A percentile compares a stretch with the other conserved stretches of the same genome.
These are phyloP conservation scores for Microtus californicus DNA, from an alignment of 2,797 vertebrate species.

Conservation along the genomic window DNA sequence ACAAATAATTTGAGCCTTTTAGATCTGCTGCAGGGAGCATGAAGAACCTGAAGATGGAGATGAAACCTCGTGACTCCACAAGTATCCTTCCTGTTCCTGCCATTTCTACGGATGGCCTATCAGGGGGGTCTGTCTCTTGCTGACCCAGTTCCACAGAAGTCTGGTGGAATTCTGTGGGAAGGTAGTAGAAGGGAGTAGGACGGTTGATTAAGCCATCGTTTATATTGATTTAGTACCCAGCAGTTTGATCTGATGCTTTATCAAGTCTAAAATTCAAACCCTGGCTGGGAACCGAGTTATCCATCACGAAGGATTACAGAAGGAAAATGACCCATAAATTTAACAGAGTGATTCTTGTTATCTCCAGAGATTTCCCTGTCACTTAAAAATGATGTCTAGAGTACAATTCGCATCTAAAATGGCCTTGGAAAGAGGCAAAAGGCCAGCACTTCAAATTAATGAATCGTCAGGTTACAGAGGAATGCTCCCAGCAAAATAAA, in stretches of 20 bases:
- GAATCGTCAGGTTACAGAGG: conserved; percentile 87
- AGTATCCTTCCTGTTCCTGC: neutral
- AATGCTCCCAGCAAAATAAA: conserved; percentile 86
- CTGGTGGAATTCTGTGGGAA: conserved; percentile 71
- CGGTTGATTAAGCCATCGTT: conserved; percentile 76
- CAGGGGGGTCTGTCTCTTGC: conserved; percentile 4
- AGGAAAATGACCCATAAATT: conserved; percentile 88
- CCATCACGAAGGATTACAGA: conserved; percentile 88
- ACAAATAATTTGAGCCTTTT: neutral
- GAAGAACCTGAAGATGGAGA: neutral
- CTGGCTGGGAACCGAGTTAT: conserved; percentile 86
- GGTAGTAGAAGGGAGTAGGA: conserved; percentile 76
- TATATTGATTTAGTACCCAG: conserved; percentile 87
- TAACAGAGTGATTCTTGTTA: conserved; percentile 86
- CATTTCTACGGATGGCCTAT: conserved; percentile 50
- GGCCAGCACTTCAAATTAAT: conserved; percentile 87
- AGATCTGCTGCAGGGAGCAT: neutral
- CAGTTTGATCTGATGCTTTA: conserved; percentile 86
- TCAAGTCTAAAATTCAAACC: conserved; percentile 87
- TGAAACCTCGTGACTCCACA: neutral
- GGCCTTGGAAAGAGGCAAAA: conserved; percentile 89
- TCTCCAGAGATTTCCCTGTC: conserved; percentile 89
- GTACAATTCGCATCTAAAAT: conserved; percentile 86
- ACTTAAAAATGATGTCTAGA: conserved; percentile 86
- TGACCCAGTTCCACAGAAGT: conserved; percentile 45